Conservation (phyloP, 2,113 vertebrate genomes). For the Coturnix japonica region DNA sequence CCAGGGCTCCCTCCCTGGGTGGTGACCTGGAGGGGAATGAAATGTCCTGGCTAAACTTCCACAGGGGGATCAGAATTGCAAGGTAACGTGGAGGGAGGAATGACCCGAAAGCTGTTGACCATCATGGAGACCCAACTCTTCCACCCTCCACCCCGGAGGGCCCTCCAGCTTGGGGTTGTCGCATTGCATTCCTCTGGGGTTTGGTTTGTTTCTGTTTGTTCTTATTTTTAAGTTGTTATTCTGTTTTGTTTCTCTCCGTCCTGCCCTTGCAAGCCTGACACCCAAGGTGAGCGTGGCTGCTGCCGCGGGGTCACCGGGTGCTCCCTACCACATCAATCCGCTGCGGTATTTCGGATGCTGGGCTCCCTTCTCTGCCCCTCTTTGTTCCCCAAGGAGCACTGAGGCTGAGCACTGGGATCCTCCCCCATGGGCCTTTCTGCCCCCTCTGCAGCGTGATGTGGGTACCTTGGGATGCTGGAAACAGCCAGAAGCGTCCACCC, state of each 20-base stretch:
- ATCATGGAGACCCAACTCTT: slow-evolving; percentile 29
- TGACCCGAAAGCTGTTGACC: slow-evolving; percentile 30
- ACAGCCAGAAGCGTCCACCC: background rate
- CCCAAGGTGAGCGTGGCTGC: background rate
- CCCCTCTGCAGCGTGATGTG: background rate
- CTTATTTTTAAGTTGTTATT: background rate
- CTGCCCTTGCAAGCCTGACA: slow-evolving; percentile 28
- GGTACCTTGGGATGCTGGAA: background rate
- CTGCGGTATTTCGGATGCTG: background rate
- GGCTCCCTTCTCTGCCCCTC: slow-evolving; percentile 22
- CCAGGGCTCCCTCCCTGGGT: slow-evolving; percentile 71
- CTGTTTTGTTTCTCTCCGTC: background rate
- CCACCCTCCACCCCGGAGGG: slow-evolving; percentile 49
- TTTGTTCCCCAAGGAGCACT: background rate
- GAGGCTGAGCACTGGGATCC: background rate
- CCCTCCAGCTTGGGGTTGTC: slow-evolving; percentile 62
- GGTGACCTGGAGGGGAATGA: slow-evolving; percentile 63
- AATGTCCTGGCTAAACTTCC: slow-evolving; percentile 41
- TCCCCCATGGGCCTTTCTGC: background rate
- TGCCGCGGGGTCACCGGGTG: background rate
- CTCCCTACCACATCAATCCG: background rate
- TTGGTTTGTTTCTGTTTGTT: slow-evolving; percentile 28
- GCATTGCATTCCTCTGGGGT: slow-evolving; percentile 66
- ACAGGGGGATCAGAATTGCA: slow-evolving; percentile 59
- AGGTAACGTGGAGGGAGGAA: slow-evolving; percentile 53